A percentile compares a stretch with the other conserved stretches of the same genome.
Conservation (phyloP, 1,140 invertebrate species). For the Drosophila sechellia region DNA sequence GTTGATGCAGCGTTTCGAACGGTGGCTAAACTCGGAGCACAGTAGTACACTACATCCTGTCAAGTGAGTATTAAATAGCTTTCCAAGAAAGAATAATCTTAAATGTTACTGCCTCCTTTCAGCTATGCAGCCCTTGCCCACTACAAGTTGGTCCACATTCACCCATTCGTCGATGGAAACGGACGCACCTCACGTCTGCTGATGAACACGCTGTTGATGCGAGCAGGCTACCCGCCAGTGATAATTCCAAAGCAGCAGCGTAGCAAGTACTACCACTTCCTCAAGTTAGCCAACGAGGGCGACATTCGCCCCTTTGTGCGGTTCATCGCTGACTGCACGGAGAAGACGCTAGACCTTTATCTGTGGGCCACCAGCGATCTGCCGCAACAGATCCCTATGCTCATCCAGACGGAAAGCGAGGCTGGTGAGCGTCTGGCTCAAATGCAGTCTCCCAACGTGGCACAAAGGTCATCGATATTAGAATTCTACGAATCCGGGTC, state of each 20-base stretch:
- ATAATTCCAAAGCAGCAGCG: constrained; percentile 97
- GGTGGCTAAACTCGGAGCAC: constrained; percentile 96
- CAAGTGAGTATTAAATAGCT: constrained; percentile 85
- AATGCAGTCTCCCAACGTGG: constrained; percentile 43
- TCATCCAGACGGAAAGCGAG: constrained; percentile 82
- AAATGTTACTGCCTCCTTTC: background rate
- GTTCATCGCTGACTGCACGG: constrained; percentile 97
- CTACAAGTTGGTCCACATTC: constrained; percentile 98
- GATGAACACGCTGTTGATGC: constrained; percentile 99
- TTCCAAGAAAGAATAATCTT: background rate
- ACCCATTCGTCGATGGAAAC: constrained; percentile 97
- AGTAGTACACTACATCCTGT: constrained; percentile 94
- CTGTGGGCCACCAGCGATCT: constrained; percentile 91
- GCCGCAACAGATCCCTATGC: constrained; percentile 86
- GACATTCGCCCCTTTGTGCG: constrained; percentile 96
- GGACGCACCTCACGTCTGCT: constrained; percentile 96
- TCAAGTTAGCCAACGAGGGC: constrained; percentile 96
- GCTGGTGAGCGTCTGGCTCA: constrained; percentile 56
- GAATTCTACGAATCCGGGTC: constrained; percentile 65
- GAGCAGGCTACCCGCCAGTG: constrained; percentile 98
- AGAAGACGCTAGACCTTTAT: constrained; percentile 96
- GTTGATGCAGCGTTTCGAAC: constrained; percentile 94
- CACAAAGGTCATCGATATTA: constrained; percentile 15
- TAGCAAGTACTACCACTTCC: constrained; percentile 92
- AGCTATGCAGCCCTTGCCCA: constrained; percentile 95